Conservation (phyloP, 2,888 invertebrate genomes). For the Leptodirus hochenwartii region DNA sequence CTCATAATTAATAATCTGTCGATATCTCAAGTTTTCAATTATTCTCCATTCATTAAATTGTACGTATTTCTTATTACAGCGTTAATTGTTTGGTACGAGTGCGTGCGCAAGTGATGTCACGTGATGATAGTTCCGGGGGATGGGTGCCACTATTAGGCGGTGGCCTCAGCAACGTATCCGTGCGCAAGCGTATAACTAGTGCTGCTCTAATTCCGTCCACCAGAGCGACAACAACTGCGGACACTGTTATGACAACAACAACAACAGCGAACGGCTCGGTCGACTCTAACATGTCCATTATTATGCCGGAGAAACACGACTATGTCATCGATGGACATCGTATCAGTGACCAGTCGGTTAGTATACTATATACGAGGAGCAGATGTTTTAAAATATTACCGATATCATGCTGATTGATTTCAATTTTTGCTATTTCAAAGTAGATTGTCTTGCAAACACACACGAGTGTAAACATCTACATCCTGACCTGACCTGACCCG, state of each 20-base stretch:
- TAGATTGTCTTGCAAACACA: too few species aligned
- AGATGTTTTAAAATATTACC: not conserved
- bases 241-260: conserved; percentile 12
- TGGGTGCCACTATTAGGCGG: conserved; percentile 92
- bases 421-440: too few species aligned
- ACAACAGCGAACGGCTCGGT: conserved; percentile 1
- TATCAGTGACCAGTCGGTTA: conserved; percentile 82
- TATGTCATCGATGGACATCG: conserved; percentile 86
- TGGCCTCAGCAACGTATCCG: conserved; percentile 84
- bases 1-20: not conserved
- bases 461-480: too few species aligned
- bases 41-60: not conserved
- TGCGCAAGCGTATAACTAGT: conserved; percentile 51
- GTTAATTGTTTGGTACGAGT: conserved; percentile 86
- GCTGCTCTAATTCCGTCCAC: conserved; percentile 14
- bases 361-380: too few species aligned
- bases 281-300: too few species aligned
- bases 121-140: conserved; percentile 92
- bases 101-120: conserved; percentile 96
- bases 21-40: not conserved
- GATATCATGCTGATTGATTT: not conserved
- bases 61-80: conserved; percentile 36
- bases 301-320: conserved; percentile 56
- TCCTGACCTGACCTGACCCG: too few species aligned
- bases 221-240: conserved; percentile 21